phyloP scores from a whole-genome alignment of 2,888 invertebrate species.

The Pammene aurita region DNA sequence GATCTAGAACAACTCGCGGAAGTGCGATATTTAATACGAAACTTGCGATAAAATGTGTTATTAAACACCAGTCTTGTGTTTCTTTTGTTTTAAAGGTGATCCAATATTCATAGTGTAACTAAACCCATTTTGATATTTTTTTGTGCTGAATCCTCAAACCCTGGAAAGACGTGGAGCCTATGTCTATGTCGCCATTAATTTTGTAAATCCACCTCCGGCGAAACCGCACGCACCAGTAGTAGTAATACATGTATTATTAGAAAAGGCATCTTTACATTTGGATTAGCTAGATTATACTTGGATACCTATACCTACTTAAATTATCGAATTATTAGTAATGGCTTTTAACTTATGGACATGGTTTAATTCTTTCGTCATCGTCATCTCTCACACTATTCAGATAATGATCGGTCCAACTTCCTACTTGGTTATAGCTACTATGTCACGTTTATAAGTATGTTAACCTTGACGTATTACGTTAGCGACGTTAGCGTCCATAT shows the following conservation, averaged over 20 bases:
- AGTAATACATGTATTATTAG: too few species aligned
- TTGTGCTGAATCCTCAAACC: too few species aligned
- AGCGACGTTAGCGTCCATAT: slow-evolving; percentile 21
- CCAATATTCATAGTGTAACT: too few species aligned
- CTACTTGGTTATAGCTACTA: slow-evolving; percentile 31
- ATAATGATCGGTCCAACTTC: slow-evolving; percentile 30
- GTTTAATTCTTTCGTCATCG: too few species aligned
- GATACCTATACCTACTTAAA: too few species aligned
- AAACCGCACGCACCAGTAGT: too few species aligned
- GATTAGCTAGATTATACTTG: too few species aligned
- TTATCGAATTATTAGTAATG: not conserved
- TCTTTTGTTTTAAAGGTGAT: not conserved
- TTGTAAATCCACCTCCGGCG: too few species aligned
- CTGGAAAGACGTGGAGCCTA: too few species aligned
- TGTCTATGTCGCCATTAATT: too few species aligned
- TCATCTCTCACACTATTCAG: not conserved
- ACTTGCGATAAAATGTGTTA: slow-evolving; percentile 26
- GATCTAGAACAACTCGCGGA: slow-evolving; percentile 36
- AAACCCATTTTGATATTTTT: too few species aligned
- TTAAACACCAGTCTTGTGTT: not conserved
- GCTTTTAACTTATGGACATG: not conserved
- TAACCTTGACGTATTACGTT: slow-evolving; percentile 35
- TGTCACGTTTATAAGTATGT: slow-evolving; percentile 24
- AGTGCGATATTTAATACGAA: slow-evolving; percentile 22
- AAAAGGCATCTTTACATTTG: too few species aligned